Evolutionary conservation across 2,888 invertebrate species (phyloP).

Genomic region (Stenichneumon culpator): DNA sequence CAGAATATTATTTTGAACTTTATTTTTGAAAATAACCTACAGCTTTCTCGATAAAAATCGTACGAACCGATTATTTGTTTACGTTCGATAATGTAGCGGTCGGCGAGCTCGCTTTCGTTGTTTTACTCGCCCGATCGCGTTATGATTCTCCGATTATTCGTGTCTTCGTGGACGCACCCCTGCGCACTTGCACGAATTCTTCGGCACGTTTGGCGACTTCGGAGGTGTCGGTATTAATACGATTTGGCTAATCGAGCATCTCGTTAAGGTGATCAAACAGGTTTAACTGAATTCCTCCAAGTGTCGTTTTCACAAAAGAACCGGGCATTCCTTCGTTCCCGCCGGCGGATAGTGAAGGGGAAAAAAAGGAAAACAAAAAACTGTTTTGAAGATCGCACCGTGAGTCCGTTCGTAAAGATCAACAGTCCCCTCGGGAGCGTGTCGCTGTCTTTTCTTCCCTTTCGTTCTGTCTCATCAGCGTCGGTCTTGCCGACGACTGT

Average conservation of each 20-base stretch:
- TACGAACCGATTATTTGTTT: not conserved
- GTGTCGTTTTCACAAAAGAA: not conserved
- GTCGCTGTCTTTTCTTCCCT: slow-evolving; percentile 34
- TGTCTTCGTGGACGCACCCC: not conserved
- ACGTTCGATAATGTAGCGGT: not conserved
- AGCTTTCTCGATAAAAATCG: not conserved
- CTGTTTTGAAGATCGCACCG: slow-evolving; percentile 57
- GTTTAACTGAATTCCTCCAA: slow-evolving; percentile 10
- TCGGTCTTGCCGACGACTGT: slow-evolving; percentile 14
- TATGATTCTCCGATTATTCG: not conserved
- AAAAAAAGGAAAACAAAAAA: slow-evolving; percentile 24
- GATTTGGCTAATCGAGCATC: not conserved
- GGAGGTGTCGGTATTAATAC: not conserved
- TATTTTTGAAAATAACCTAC: too few species aligned
- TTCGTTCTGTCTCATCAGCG: slow-evolving; percentile 16
- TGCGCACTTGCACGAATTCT: not conserved
- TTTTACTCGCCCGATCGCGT: not conserved
- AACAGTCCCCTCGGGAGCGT: slow-evolving; percentile 16
- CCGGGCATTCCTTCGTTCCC: not conserved
- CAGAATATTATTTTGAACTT: not conserved
- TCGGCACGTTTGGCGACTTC: not conserved
- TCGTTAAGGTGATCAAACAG: not conserved
- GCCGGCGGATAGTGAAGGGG: slow-evolving; percentile 2
- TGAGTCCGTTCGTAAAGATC: slow-evolving; percentile 58
- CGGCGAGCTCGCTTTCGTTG: too few species aligned